Evolutionary conservation across 30 jellyfish, hydroid and myxozoan species (phyloP), one percentile per base, ranked within the genome.

Genomic region (Aurelia coerulea): DNA sequence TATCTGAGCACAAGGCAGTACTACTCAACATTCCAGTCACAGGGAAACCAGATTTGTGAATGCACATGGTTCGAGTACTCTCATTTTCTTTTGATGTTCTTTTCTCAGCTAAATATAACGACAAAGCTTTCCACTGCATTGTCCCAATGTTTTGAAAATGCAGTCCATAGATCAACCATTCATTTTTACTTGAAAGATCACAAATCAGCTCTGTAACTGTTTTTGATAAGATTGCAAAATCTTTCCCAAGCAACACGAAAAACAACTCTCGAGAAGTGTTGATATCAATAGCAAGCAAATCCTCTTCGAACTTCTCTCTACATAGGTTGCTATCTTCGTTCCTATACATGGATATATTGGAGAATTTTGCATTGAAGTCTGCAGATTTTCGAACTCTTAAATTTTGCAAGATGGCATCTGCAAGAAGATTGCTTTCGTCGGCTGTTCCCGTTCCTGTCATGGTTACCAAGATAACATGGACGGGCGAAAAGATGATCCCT

Each of bases 371-470:
- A 51, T 89, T 89, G 41, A 89, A 52, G 72, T 89, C 97, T 15
- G 97, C 19, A 37, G 93, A 72, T 64, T 63, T 80, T 73, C 95
- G 62, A 2, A 82, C 85, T 4, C 39, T 69, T 56, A 86, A 73
- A 66, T 86, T 86, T 64, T 67, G 19, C 65, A 86, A 15, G 9
- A 86, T 39, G 51, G 95, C 95, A 76, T 86, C 90, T 68, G 85
- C 41, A 0, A 86, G 80, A 12, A 66, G 84, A 6, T 17, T 29
- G 41, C 37, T 35, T 35, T 77, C 85, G 58, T 77, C 84, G 18
- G 9, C 19, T 4, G 9, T 14, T 4, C 5, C 19, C 4, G 68
- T 59, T 59, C 68, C 68, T 19, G 10, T 3, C 31, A 5, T 16
- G 68, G 31, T 19, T 19, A 79, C 34, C 42, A 79, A 42, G 16